Evolutionary conservation across 1,140 invertebrate genomes (phyloP).

Genomic region (Pectinophora gossypiella): DNA sequence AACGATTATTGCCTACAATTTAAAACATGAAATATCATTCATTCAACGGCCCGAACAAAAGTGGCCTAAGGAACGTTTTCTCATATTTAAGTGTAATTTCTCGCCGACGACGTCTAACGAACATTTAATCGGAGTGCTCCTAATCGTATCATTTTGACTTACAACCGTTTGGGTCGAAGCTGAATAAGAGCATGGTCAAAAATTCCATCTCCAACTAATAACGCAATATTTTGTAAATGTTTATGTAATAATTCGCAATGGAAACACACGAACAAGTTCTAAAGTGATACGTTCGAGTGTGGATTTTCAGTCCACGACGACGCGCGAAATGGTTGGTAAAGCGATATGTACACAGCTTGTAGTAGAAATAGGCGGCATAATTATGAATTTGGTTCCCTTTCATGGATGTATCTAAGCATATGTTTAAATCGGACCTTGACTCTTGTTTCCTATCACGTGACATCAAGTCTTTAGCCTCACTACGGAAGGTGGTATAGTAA

Average conservation of each 20-base stretch:
- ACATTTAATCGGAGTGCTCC: constrained; percentile 34
- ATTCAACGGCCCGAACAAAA: constrained; percentile 20
- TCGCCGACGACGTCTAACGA: constrained; percentile 28
- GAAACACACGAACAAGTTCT: no score
- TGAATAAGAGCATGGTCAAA: no score
- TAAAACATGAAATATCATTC: background rate
- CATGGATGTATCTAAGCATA: no score
- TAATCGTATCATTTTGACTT: constrained; percentile 3
- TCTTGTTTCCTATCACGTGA: constrained; percentile 9
- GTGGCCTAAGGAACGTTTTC: constrained; percentile 23
- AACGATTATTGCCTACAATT: background rate
- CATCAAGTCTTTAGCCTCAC: constrained; percentile 6
- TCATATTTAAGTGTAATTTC: constrained; percentile 49
- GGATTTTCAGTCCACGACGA: no score
- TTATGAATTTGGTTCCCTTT: no score
- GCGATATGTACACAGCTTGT: no score
- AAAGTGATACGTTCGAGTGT: no score
- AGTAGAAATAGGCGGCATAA: no score
- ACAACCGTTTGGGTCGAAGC: background rate
- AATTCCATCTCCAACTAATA: no score
- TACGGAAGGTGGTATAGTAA: constrained; percentile 6
- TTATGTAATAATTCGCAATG: no score
- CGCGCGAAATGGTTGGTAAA: no score
- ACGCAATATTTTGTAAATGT: no score
- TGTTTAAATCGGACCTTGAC: constrained; percentile 10